Evolutionary conservation across 2,888 invertebrate species (phyloP), one percentile per base, ranked within the genome.

Genomic region (Thymelicus lineola): DNA sequence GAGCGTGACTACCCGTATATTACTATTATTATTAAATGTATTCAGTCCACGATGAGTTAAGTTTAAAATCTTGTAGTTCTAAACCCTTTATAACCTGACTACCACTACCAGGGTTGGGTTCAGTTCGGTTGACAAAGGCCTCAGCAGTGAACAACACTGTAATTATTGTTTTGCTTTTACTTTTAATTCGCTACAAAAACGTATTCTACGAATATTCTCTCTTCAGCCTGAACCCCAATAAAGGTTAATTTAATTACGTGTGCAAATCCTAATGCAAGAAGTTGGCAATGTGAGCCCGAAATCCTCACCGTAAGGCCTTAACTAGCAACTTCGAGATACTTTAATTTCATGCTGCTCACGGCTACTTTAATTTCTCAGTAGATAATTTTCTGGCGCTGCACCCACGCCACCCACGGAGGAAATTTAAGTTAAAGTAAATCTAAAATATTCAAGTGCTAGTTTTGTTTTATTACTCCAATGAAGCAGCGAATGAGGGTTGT

Each of bases 271-370:
- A 82, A 79, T 80, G 81, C 82, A 80, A 75, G 77, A 81, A 81
- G 77, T 79, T 75, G 78, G 79, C 72, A 71, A 75, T 77, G 79
- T 72, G 73, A 74, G 74, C 72, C 75, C 76, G 75, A 81, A 80
- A 86, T 82, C 80, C 77, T 77, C 83, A 86, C 83, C 87, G 85
- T 83, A 83, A 87, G 83, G 85, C 82, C 80, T 83, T 75, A 75
- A 75, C 76, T 72, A 71, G 72, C 71, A 71, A 73, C 66, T 63
- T 71, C 69, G 69, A 76, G 79, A 80, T 87, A 83, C 87, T 90
- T 87, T 90, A 92, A 91, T 91, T 89, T 90, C 87, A 90, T 90
- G 87, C 90, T 82, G 84, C 89, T 91, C 90, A 90, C 90, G 90
- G 88, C 83, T 87, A 89, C 89, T 91, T 92, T 87, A 90, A 91